Conservation (phyloP, 2,113 vertebrate genomes). For the Anarhynchus alexandrinus region DNA sequence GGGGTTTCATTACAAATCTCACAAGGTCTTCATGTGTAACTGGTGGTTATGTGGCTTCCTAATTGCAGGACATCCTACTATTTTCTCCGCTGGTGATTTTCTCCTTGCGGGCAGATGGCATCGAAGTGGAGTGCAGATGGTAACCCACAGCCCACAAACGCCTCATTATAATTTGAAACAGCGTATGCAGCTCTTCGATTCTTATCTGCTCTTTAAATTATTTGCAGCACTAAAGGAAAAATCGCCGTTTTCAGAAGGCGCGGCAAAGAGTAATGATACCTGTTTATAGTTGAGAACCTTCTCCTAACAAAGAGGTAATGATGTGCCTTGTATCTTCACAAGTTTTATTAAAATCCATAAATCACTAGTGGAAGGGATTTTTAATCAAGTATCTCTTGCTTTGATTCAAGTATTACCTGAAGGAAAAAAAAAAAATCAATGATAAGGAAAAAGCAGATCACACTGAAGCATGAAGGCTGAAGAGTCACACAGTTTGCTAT, state of each 20-base stretch:
- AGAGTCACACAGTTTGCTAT: neutral
- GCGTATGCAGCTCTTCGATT: neutral
- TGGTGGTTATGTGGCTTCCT: slow-evolving; percentile 8
- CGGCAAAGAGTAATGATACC: neutral
- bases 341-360: neutral
- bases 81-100: slow-evolving; percentile 7
- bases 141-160: slow-evolving; percentile 9
- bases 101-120: slow-evolving; percentile 62
- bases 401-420: neutral
- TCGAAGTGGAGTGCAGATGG: slow-evolving; percentile 40
- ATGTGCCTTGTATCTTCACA: neutral
- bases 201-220: slow-evolving; percentile 13
- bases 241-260: slow-evolving; percentile 32
- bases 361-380: neutral
- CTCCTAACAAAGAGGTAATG: neutral
- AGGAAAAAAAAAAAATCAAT: neutral
- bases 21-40: neutral
- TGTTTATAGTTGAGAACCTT: slow-evolving; percentile 27
- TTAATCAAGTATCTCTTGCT: neutral
- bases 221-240: slow-evolving; percentile 33
- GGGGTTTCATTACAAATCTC: neutral
- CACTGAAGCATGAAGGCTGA: neutral
- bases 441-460: neutral
- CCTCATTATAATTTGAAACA: neutral
- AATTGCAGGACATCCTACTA: slow-evolving; percentile 33